phyloP scores from a whole-genome alignment of 2,797 vertebrate species.

The Sitta carolinensis region DNA sequence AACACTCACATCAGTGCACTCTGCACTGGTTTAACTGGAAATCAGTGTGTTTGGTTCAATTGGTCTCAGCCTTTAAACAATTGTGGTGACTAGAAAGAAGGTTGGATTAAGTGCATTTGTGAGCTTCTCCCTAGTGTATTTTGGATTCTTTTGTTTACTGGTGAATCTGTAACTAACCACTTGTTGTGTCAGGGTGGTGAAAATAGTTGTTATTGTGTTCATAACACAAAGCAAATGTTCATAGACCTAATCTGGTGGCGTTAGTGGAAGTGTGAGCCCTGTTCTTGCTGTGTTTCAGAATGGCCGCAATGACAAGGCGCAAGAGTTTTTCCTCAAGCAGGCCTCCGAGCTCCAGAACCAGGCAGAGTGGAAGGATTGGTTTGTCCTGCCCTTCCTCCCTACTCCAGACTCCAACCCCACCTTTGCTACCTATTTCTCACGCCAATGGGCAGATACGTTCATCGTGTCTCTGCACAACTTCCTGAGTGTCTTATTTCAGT shows the following conservation, averaged over 20 bases:
- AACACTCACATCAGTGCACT: neutral
- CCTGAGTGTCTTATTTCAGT: conserved; percentile 95
- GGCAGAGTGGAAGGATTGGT: conserved; percentile 96
- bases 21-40: neutral
- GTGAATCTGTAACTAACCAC: neutral
- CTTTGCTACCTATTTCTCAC: conserved; percentile 92
- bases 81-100: neutral
- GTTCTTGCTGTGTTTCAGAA: conserved; percentile 75
- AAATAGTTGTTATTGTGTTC: neutral
- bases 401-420: conserved; percentile 88
- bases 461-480: conserved; percentile 98
- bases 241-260: neutral
- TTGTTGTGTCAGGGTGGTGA: neutral
- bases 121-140: accelerated
- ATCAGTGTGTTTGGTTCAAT: accelerated
- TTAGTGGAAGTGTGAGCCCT: neutral
- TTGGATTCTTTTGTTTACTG: neutral
- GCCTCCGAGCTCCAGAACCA: conserved; percentile 91
- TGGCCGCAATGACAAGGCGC: conserved; percentile 87
- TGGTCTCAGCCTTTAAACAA: neutral
- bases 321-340: conserved; percentile 95
- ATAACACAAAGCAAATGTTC: neutral
- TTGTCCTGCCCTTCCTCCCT: conserved; percentile 89
- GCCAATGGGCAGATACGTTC: conserved; percentile 97
- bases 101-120: neutral